These are phyloP conservation scores for Tenthredo amoena DNA, from an alignment of 2,888 invertebrate species.

Conservation along the genomic window DNA sequence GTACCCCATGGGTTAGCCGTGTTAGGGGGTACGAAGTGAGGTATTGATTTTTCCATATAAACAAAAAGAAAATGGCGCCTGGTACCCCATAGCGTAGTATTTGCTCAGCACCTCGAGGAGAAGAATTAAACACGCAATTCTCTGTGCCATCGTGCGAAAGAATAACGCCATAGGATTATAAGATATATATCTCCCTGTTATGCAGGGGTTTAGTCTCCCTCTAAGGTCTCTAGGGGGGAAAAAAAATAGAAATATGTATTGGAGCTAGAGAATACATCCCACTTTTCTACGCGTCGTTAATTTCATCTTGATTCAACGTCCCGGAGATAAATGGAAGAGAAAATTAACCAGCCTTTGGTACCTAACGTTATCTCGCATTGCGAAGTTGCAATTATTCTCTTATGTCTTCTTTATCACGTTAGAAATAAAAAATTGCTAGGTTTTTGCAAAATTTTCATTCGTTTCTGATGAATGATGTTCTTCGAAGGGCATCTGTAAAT, in stretches of 20 bases:
- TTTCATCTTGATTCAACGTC: slow-evolving; percentile 17
- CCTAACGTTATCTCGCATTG: background rate
- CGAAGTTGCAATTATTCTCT: background rate
- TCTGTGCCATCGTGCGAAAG: slow-evolving; percentile 52
- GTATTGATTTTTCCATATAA: slow-evolving; percentile 43
- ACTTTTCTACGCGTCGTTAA: slow-evolving; percentile 14
- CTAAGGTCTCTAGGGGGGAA: background rate
- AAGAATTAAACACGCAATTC: slow-evolving; percentile 18
- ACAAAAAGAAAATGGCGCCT: slow-evolving; percentile 40
- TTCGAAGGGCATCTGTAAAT: too few relatives aligned
- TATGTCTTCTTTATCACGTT: background rate
- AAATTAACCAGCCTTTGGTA: background rate
- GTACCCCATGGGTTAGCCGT: background rate
- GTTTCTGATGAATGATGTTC: too few relatives aligned
- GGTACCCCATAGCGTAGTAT: slow-evolving; percentile 23
- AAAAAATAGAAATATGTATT: background rate
- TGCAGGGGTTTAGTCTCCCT: background rate
- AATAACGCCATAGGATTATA: slow-evolving; percentile 56
- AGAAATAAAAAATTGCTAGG: too few relatives aligned
- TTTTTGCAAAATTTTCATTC: too few relatives aligned
- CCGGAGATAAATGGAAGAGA: slow-evolving; percentile 5
- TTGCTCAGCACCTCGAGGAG: slow-evolving; percentile 26
- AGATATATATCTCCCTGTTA: slow-evolving; percentile 14
- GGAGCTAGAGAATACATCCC: background rate
- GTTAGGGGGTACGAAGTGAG: slow-evolving; percentile 4